Evolutionary conservation across 2,888 invertebrate species (phyloP), one percentile per base, ranked within the genome.

Genomic region (Ophion obscuratus): DNA sequence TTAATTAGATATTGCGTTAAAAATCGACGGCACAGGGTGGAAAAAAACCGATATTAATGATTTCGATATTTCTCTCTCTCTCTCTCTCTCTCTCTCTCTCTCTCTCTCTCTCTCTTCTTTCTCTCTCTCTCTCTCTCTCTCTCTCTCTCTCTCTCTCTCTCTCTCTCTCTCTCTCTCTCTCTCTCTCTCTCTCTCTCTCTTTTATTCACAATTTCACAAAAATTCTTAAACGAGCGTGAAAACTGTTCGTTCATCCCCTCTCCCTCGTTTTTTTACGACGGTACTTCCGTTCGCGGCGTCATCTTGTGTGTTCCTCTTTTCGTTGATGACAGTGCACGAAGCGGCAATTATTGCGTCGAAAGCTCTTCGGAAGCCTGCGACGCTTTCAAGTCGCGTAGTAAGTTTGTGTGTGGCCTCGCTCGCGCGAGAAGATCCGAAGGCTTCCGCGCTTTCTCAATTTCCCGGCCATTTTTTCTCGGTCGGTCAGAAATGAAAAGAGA

Each of bases 1-100:
- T 64, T 81, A 81, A 85, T 81, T 85, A 81, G 70, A 57, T 75
- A 78, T 81, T 78, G 84, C 84, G 68, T 70, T 64, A 68, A 74
- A 78, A 70, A 70, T 74, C 68, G 73, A 36, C 74, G 73, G 53
- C 73, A 74, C 70, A 67, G 62, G 62, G 73, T 73, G 27, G 57
- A 64, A 74, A 64, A 77, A 73, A 77, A 77, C 84, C 84, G 81
- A 84, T 31, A 31, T 80, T 74, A 73, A 83, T 47, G 31, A 70
- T 66, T 47, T 24, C 47, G 36, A n/a, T 17, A 1, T 27, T 6
- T 40, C 40, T 36, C 36, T 7, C 36, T 36, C 36, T 36, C 5
- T 36, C 36, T 36, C 36, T 59, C 59, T 9, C 14, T 53, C 53
- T 74, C 36, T 20, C 44, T 75, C 27, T 47, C 36, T 62, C 31